Base-by-base conservation (phyloP, 1,140 invertebrate species). In the Drosophila pachea region DNA sequence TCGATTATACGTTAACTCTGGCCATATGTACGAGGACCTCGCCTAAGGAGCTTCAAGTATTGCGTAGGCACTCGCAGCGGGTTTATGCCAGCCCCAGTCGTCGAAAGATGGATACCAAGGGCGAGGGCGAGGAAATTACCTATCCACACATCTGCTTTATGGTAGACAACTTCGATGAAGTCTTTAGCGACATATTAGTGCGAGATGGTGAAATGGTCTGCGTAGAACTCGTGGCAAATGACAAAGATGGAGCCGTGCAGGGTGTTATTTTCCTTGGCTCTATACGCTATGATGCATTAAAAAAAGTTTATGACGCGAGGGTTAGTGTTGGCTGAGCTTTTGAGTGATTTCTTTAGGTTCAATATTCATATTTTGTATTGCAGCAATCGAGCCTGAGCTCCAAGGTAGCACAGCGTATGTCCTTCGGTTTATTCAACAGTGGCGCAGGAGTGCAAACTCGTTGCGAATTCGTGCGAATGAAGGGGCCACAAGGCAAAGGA, bases 131-230 rank as follows among this genome's bases (percentile, higher is more conserved):
- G 91, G 97, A 99, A 91, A 99, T 99, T 88, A 98, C 97, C 33
- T 99, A 99, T 91, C 98, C 98, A 2, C 96, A 98, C 91, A 97
- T 99, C 76, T 99, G 97, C 91, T 99, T 99, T 90, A 97, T 97
- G 93, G 97, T 99, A 49, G 98, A 99, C 90, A 98, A 99, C 91
- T 99, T 99, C 91, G 98, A 99, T 90, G 97, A 99, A 93, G 79
- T 84, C 11, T 99, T 99, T 92, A 95, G 94, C 91, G 98, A 98
- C 93, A 96, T 96, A 89, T 91, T 98, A 89, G 97, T 99, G 32
- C 92, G 97, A 50, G 98, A 99, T 91, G 97, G 98, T 32, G 98
- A 99, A 91, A 98, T 99, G 95, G 97, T 99, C 32, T 99, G 97
- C 91, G 97, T 99, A 22, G 98, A 99, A 90, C 91, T 99, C 74